Conservation (phyloP, 2,113 vertebrate genomes). For the Dicaeum eximium region DNA sequence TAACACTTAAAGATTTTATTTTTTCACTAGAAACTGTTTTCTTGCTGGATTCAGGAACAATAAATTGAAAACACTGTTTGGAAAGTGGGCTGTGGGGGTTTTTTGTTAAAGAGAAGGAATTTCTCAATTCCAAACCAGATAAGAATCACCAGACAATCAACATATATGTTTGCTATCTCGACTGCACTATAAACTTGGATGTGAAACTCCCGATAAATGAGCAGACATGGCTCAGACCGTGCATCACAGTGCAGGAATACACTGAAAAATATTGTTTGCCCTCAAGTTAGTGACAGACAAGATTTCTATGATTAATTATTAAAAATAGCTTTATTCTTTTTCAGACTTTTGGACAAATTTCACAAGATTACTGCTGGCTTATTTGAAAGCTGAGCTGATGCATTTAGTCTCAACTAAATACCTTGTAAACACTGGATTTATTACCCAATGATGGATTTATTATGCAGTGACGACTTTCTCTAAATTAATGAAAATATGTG, state of each 20-base stretch:
- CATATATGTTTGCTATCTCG: fast-evolving
- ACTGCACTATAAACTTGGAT: neutral
- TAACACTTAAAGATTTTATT: neutral
- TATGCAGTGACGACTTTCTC: neutral
- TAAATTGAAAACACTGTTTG: neutral
- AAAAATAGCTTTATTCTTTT: neutral
- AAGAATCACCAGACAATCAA: neutral
- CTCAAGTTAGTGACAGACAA: neutral
- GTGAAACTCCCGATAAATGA: neutral
- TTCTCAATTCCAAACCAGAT: neutral
- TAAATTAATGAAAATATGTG: constrained; percentile 41
- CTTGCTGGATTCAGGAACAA: neutral
- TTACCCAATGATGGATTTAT: constrained; percentile 47
- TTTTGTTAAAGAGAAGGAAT: neutral
- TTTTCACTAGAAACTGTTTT: neutral
- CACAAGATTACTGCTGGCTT: neutral
- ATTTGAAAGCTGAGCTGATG: neutral
- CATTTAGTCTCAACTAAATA: constrained; percentile 13
- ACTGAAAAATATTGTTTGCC: neutral
- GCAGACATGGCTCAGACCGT: neutral
- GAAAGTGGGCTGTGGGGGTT: fast-evolving
- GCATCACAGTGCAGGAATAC: neutral
- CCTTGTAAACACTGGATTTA: constrained; percentile 51
- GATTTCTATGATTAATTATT: neutral
- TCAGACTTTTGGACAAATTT: constrained; percentile 4